These are phyloP conservation scores for Heliconius hermathena DNA, from an alignment of 1,140 invertebrate species.

Conservation along the genomic window DNA sequence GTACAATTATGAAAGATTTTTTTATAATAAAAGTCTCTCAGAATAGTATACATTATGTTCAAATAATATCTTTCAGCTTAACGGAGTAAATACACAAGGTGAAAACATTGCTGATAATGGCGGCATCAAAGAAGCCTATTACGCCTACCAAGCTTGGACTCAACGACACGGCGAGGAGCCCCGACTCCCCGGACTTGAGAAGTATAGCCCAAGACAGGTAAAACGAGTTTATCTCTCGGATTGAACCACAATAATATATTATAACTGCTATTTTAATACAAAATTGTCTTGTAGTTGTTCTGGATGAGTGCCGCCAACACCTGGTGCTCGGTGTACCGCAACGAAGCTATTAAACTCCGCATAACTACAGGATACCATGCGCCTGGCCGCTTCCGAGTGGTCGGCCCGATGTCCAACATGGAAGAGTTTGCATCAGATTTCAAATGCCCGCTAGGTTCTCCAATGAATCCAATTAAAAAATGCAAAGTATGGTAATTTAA, in stretches of 20 bases:
- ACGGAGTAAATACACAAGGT: constrained; percentile 94
- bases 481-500: constrained; percentile 90
- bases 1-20: too few relatives aligned
- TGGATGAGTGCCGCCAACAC: constrained; percentile 85
- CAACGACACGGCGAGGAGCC: constrained; percentile 85
- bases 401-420: constrained; percentile 95
- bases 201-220: constrained; percentile 86
- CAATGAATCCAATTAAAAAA: constrained; percentile 94
- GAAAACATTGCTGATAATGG: constrained; percentile 97
- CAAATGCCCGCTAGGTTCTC: constrained; percentile 89
- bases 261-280: background rate
- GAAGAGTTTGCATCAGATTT: constrained; percentile 94
- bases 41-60: constrained; percentile 4
- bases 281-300: constrained; percentile 79
- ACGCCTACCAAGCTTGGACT: constrained; percentile 89
- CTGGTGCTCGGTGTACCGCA: constrained; percentile 83
- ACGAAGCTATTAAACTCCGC: constrained; percentile 88
- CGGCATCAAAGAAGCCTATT: constrained; percentile 93
- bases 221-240: background rate
- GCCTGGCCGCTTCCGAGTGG: constrained; percentile 91
- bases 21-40: background rate
- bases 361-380: constrained; percentile 91
- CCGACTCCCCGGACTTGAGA: constrained; percentile 85
- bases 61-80: constrained; percentile 83
- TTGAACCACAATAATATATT: background rate